Percentiles rank a stretch among this genome's conserved stretches.
Evolutionary conservation across 2,113 vertebrate genomes (phyloP).

Genomic region (Nicator chloris): DNA sequence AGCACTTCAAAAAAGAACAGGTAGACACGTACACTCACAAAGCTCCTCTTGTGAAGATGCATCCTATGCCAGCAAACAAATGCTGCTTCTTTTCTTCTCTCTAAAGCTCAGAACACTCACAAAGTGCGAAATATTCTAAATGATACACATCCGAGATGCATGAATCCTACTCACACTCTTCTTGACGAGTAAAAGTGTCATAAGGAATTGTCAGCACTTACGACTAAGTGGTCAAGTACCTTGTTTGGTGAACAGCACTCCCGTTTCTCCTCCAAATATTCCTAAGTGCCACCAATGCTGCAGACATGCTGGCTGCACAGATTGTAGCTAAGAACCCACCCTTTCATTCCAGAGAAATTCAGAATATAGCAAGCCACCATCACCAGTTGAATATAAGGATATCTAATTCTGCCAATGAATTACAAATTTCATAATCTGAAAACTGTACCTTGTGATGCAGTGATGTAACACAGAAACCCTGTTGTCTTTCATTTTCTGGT

Average conservation of each 20-base stretch:
- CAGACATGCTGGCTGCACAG: not conserved
- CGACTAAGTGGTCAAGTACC: not conserved
- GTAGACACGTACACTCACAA: not conserved
- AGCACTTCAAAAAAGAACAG: conserved; percentile 22
- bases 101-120: not conserved
- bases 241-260: conserved; percentile 27
- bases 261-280: not conserved
- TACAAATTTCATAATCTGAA: not conserved
- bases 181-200: conserved; percentile 3
- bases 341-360: not conserved
- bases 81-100: conserved; percentile 1
- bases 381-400: not conserved
- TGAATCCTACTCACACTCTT: conserved; percentile 14
- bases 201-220: not conserved
- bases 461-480: not conserved
- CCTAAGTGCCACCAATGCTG: not conserved
- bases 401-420: not conserved
- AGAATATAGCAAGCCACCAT: not conserved
- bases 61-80: conserved; percentile 22
- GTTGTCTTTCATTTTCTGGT: not conserved
- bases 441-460: not conserved
- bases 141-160: not conserved
- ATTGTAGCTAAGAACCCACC: not conserved
- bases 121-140: conserved; percentile 22
- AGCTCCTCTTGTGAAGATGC: conserved; percentile 7